Evolutionary conservation across 23 tunicate genomes (phyloP).

Genomic region (Oikopleura vanhoeffeni): DNA sequence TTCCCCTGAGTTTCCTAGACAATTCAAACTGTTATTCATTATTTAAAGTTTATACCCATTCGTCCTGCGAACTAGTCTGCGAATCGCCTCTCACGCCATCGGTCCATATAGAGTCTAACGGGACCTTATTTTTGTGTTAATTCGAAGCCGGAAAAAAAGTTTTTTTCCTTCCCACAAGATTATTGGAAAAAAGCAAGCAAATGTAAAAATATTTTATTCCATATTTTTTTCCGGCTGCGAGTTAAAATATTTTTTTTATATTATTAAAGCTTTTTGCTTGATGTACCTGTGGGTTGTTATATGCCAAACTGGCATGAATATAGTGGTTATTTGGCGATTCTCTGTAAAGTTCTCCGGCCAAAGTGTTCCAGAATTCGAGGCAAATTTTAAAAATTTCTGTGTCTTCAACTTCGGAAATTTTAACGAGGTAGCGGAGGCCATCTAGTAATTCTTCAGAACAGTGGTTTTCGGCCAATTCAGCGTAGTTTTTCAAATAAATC

Average conservation of each 20-base stretch:
- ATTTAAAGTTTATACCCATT: background rate
- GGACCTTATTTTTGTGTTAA: no score
- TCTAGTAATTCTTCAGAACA: constrained; percentile 15
- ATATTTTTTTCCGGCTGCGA: no score
- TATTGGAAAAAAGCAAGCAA: no score
- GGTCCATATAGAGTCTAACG: background rate
- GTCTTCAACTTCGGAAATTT: constrained; percentile 91
- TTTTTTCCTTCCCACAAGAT: no score
- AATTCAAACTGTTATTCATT: no score
- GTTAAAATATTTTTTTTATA: no score
- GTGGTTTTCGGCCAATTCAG: constrained; percentile 41
- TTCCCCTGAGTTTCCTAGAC: no score
- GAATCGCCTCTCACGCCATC: background rate
- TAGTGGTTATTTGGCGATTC: constrained; percentile 33
- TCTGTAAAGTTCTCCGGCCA: constrained; percentile 62
- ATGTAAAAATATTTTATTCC: no score
- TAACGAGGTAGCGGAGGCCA: constrained; percentile 83
- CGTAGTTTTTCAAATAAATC: constrained; percentile 88
- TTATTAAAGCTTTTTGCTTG: no score
- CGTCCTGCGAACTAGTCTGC: background rate
- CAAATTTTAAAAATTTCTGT: constrained; percentile 95
- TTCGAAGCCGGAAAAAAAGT: no score
- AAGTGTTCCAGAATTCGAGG: constrained; percentile 82
- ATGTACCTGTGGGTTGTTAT: background rate
- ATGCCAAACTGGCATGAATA: background rate